Evolutionary conservation across 1,140 invertebrate genomes (phyloP), one percentile per base, ranked within the genome.

Genomic region (Chymomyza costata): DNA sequence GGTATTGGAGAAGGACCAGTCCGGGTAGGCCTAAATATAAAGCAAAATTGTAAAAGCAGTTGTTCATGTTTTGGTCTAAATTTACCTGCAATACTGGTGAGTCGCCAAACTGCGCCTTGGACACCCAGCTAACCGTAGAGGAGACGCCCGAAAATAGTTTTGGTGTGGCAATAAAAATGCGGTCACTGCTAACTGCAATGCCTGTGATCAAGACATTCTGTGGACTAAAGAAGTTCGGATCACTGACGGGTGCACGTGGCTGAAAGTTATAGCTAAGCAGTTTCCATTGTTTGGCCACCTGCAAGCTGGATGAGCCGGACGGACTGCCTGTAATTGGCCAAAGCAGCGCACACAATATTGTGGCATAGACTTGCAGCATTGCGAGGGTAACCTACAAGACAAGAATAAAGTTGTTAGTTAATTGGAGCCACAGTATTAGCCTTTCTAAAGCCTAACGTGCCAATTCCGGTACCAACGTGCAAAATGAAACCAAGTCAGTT

Each of bases 1-100:
- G 1, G 92, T 90, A 1, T 85, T 86, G 57, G 94, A 93, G 88
- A 90, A 94, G 1, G 91, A 91, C 93, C 93, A 94, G 47, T 91
- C 90, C 0, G 93, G 93, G 84, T 92, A 95, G 0, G 93, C 90
- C 86, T 93, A 3, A 65, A 66, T 44, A 15, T 35, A 53, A 35
- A 46, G 21, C 25, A 38, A 38, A 39, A 37, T 15, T 37, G 21
- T 25, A 5, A n/a, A n/a, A n/a, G n/a, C 13, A n/a, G 13, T 15
- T 16, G 10, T 18, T 17, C n/a, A 1, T 16, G 18, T 17, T 17
- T 13, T 16, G 39, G 17, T n/a, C n/a, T n/a, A n/a, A n/a, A 35
- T 47, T 3, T 64, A 89, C 89, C 87, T 89, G 86, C 1, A 93
- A 80, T 43, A 88, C 86, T 0, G 92, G 92, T 49, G 90, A 92